These are phyloP conservation scores for Chascanopsetta lugubris DNA, from an alignment of 2,113 vertebrate species.

Conservation along the genomic window DNA sequence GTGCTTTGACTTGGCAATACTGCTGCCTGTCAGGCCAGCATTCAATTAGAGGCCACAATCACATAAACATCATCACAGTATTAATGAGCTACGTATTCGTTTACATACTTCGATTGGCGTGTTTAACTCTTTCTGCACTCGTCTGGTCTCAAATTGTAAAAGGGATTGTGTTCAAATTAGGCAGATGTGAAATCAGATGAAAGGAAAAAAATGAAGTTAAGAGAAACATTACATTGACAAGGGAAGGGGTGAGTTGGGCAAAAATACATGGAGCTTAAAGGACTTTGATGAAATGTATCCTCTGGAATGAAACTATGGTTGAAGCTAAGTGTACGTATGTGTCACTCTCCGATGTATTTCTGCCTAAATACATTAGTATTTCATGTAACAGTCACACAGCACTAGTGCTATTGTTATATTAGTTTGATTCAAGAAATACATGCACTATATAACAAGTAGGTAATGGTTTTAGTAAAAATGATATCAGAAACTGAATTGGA, in stretches of 20 bases:
- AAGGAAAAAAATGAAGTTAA: constrained; percentile 35
- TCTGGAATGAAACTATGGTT: constrained; percentile 75
- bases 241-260: constrained; percentile 19
- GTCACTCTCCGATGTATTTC: constrained; percentile 14
- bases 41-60: constrained; percentile 19
- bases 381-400: constrained; percentile 6
- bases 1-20: constrained; percentile 1
- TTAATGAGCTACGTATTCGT: constrained; percentile 26
- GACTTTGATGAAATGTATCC: constrained; percentile 75
- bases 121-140: constrained; percentile 40
- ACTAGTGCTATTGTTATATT: constrained; percentile 1
- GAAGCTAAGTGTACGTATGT: constrained; percentile 69
- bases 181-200: constrained; percentile 11
- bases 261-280: constrained; percentile 73
- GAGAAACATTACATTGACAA: constrained; percentile 38
- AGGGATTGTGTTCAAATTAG: constrained; percentile 9
- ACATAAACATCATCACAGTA: constrained; percentile 61
- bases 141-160: constrained; percentile 34
- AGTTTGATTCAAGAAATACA: constrained; percentile 16
- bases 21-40: neutral
- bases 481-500: neutral
- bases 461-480: constrained; percentile 6
- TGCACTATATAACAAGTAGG: neutral
- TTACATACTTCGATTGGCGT: constrained; percentile 44
- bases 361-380: constrained; percentile 8